phyloP scores from a whole-genome alignment of 2,888 invertebrate species.

The Aspidiotus destructor region DNA sequence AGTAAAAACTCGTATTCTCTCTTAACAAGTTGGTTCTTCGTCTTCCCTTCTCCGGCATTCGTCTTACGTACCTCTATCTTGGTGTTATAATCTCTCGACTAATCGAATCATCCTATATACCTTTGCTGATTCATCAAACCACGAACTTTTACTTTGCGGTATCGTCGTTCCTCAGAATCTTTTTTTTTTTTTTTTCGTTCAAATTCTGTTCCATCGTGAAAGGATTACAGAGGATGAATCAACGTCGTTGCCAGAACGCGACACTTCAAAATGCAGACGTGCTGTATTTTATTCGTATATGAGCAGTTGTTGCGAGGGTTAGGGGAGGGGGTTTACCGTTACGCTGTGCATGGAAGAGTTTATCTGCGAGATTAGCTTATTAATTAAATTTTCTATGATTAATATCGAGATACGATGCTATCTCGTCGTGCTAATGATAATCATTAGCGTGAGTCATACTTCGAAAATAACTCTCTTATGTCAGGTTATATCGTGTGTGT shows the following conservation, averaged over 20 bases:
- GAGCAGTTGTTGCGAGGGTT: neutral
- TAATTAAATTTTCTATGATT: constrained; percentile 2
- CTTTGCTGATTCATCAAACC: constrained; percentile 8
- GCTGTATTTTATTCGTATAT: no score
- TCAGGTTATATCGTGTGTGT: no score
- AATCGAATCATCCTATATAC: constrained; percentile 9
- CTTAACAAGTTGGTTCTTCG: neutral
- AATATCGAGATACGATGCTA: neutral
- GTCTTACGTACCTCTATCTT: constrained; percentile 9
- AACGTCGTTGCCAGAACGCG: no score
- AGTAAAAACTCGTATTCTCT: constrained; percentile 5
- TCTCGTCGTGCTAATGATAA: neutral
- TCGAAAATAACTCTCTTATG: neutral
- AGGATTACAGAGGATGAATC: no score
- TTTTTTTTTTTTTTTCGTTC: constrained; percentile 8
- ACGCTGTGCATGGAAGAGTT: neutral
- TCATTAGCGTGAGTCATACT: neutral
- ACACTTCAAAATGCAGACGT: no score
- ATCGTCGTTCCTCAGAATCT: constrained; percentile 1
- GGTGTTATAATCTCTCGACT: constrained; percentile 9
- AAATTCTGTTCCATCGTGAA: neutral
- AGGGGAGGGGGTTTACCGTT: neutral
- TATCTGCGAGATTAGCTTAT: neutral
- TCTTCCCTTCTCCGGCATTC: neutral
- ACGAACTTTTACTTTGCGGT: neutral